phyloP scores from a whole-genome alignment of 2,797 vertebrate genomes.

The Tauraco hartlaubi region DNA sequence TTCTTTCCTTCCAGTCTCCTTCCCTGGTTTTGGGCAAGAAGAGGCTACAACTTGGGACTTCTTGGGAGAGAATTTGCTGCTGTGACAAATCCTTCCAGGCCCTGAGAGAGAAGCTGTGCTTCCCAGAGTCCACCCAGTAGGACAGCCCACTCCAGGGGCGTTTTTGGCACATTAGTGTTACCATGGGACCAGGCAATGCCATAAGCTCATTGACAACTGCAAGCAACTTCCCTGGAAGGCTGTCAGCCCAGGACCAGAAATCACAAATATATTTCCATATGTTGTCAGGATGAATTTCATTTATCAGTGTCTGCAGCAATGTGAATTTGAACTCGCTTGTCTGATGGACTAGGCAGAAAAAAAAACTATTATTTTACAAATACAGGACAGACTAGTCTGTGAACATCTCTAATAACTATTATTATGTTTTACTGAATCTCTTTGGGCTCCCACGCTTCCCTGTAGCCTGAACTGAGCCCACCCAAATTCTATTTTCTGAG shows the following conservation, averaged over 20 bases:
- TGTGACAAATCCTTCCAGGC: background rate
- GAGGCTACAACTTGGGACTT: background rate
- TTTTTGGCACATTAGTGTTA: background rate
- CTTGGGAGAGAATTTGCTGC: background rate
- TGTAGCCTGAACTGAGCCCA: background rate
- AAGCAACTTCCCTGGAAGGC: constrained; percentile 24
- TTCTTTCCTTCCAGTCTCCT: background rate
- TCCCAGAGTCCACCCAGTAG: background rate
- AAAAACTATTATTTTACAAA: constrained; percentile 18
- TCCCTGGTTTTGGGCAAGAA: background rate
- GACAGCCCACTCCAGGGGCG: background rate
- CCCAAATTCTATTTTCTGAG: background rate
- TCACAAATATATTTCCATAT: constrained; percentile 37
- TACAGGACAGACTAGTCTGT: background rate
- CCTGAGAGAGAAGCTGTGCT: background rate
- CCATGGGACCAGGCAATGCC: background rate
- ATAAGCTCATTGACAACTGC: background rate
- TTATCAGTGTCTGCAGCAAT: constrained; percentile 38
- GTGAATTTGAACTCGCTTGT: constrained; percentile 21
- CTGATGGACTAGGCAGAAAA: background rate
- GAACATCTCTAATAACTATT: background rate
- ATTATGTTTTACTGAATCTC: background rate
- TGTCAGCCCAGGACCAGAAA: constrained; percentile 6
- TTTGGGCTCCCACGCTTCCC: background rate
- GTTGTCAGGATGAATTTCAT: constrained; percentile 30